Evolutionary conservation across 2,888 invertebrate genomes (phyloP), one percentile per base, ranked within the genome.

Genomic region (Tinea trinotella): DNA sequence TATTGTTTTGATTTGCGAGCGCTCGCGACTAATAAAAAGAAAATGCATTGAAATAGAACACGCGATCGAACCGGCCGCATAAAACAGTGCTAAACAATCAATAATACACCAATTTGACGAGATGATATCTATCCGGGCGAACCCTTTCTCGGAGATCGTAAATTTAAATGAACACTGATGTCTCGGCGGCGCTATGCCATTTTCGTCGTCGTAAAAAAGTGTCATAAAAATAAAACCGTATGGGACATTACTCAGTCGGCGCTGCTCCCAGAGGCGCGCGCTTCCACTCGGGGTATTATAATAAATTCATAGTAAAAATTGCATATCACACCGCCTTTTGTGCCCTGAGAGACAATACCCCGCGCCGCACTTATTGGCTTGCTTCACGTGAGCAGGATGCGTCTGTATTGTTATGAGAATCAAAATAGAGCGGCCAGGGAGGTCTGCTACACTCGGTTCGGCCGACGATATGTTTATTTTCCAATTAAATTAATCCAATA

Each of bases 261-360:
- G 36, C 58, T 55, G 58, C 58, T 56, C 56, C 55, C 57, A 34
- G 55, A 54, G 55, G 58, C 59, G 56, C 57, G 55, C 49, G 58
- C 58, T 59, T n/a, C 55, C 52, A 59, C 59, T 57, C 20, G 19
- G 19, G 59, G 58, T 58, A n/a, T 58, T 59, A 60, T 62, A 60
- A 64, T 64, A 59, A 62, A 62, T 63, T 61, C 64, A 62, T 61
- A 60, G 64, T 60, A 59, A 62, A 62, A 64, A 64, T 64, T 61
- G 61, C 63, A 61, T 59, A 61, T 59, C 30, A 48, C 48, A 44
- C 49, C 22, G 15, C 46, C 12, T 40, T 19, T 44, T 22, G 40
- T 54, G 44, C n/a, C 40, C 40, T 40, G 13, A 1, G 40, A 40
- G 40, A 40, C 40, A 40, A 15, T 13, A 15, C 12, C 10, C 34